Evolutionary conservation across 2,113 vertebrate genomes (phyloP), one percentile per base, ranked within the genome.

Genomic region (Struthio camelus): DNA sequence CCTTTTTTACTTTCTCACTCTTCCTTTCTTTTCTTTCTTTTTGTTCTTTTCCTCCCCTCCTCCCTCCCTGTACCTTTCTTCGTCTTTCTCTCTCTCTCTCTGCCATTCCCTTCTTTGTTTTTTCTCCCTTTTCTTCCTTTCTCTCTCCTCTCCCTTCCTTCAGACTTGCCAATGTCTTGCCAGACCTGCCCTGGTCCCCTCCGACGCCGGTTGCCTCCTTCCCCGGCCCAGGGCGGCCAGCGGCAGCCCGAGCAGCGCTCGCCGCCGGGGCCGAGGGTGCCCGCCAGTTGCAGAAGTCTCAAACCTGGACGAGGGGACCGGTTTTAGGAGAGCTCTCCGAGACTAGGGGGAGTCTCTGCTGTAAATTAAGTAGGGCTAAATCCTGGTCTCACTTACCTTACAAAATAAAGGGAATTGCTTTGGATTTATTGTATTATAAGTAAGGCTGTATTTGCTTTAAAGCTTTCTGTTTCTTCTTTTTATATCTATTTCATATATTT

Each of bases 331-430:
- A 5, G 0, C 11, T 14, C n/a, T 38, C 50, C 28, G 48, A 25
- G 51, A 36, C 19, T 15, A 1, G 4, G 3, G 54, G 51, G 58
- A 20, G 18, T 3, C 20, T 40, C 82, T 32, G 36, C 14, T 28
- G 22, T 0, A 13, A 34, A 1, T 0, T 3, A 11, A 4, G 2
- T 0, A 12, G 15, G 48, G 11, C 14, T 18, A 20, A 50, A 27
- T 17, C 36, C 69, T 38, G 11, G 3, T 22, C 17, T 3, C 7
- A 1, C 5, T 38, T 58, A 18, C 24, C 71, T 23, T 6, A 11
- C 17, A 14, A 14, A 32, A 5, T 2, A 38, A 9, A 4, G 9
- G 10, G 24, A 14, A 16, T 20, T 2, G 30, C 66, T 48, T 42
- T 7, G 13, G 27, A 19, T 50, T 8, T n/a, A 6, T 30, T 54